phyloP scores from a whole-genome alignment of 2,888 invertebrate species.

The Sisyra terminalis region DNA sequence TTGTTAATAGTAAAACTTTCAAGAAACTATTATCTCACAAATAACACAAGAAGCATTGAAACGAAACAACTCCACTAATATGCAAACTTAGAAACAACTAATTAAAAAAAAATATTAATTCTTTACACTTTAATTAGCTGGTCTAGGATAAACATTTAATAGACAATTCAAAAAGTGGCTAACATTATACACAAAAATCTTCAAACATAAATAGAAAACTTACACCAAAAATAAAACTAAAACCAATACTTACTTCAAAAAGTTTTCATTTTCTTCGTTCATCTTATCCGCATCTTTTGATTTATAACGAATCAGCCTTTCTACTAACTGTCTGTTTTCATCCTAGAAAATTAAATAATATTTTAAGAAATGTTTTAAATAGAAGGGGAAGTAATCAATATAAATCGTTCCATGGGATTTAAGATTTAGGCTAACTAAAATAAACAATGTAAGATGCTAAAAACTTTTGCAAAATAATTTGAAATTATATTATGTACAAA shows the following conservation, averaged over 20 bases:
- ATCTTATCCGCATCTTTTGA: conserved; percentile 89
- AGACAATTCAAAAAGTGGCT: not conserved
- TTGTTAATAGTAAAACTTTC: too few relatives aligned
- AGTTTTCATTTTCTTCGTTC: conserved; percentile 93
- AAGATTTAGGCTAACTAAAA: not conserved
- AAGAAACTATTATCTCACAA: not conserved
- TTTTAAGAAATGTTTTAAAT: not conserved
- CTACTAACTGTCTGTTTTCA: conserved; percentile 72
- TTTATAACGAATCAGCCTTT: conserved; percentile 81
- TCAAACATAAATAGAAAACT: conserved; percentile 1
- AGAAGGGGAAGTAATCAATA: too few relatives aligned
- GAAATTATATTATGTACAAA: too few relatives aligned
- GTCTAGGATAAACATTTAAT: not conserved
- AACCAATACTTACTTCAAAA: conserved; percentile 54
- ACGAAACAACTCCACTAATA: not conserved
- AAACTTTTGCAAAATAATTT: not conserved
- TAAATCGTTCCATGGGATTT: not conserved
- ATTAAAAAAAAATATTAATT: not conserved
- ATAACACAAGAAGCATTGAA: not conserved
- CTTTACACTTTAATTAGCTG: not conserved
- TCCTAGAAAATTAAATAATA: conserved; percentile 40
- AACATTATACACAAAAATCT: conserved; percentile 1
- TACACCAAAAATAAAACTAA: conserved; percentile 4
- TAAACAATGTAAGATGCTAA: not conserved
- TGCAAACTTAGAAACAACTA: not conserved